A percentile compares a stretch with the other conserved stretches of the same genome.
Evolutionary conservation across 2,113 vertebrate species (phyloP).

Genomic region (Maccullochella peelii): DNA sequence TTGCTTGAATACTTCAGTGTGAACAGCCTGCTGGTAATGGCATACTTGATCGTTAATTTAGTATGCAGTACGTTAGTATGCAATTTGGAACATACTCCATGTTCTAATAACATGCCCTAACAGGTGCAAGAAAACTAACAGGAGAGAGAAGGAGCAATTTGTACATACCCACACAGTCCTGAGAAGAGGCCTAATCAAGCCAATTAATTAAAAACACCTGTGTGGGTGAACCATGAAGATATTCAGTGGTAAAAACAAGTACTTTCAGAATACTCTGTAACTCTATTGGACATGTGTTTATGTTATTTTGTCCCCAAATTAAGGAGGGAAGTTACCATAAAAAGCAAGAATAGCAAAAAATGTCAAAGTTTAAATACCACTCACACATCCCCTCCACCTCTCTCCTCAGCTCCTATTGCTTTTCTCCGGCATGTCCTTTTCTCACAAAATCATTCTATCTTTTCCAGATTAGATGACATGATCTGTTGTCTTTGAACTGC

Average conservation of each 20-base stretch:
- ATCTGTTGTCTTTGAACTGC: constrained; percentile 1
- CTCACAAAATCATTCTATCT: background rate
- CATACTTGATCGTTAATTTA: no score
- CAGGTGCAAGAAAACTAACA: background rate
- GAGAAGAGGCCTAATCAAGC: background rate
- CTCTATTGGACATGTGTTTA: background rate
- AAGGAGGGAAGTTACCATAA: background rate
- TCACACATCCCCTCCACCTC: background rate
- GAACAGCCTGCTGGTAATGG: no score
- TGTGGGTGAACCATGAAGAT: background rate
- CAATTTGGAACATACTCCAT: no score
- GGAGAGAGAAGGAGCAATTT: background rate
- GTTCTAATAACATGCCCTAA: no score
- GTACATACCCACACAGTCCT: background rate
- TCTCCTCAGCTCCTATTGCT: background rate
- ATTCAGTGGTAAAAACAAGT: background rate
- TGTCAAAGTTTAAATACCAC: background rate
- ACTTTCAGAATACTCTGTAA: background rate
- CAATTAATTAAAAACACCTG: constrained; percentile 5
- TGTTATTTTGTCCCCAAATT: background rate
- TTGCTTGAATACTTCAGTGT: no score
- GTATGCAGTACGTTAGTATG: no score
- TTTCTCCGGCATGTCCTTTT: background rate
- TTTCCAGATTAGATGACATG: background rate
- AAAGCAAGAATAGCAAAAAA: background rate